phyloP scores from a whole-genome alignment of 2,113 vertebrate genomes.

The Bubo scandiacus region DNA sequence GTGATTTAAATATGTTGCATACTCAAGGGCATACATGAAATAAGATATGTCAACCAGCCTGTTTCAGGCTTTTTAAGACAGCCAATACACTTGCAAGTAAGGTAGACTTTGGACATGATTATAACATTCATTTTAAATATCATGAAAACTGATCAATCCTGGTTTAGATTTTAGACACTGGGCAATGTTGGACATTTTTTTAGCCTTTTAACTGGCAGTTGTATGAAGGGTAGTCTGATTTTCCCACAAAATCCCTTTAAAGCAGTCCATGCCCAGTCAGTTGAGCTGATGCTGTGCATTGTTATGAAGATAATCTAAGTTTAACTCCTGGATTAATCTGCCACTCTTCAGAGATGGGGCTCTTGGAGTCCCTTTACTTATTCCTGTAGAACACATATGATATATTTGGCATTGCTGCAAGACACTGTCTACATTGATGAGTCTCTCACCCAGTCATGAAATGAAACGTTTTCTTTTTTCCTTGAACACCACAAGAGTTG shows the following conservation, averaged over 20 bases:
- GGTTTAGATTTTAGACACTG: neutral
- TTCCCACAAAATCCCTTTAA: constrained; percentile 4
- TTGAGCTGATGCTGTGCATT: neutral
- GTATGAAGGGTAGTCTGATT: neutral
- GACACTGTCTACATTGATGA: neutral
- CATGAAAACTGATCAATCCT: neutral
- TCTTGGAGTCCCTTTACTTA: neutral
- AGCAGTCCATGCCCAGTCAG: neutral
- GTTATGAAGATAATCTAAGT: neutral
- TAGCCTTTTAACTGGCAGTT: neutral
- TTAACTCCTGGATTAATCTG: constrained; percentile 8
- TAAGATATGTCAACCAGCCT: neutral
- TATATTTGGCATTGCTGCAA: constrained; percentile 15
- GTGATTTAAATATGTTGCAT: neutral
- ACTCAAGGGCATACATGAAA: neutral
- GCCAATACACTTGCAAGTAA: neutral
- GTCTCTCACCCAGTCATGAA: neutral
- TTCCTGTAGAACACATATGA: neutral
- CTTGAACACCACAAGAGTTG: neutral
- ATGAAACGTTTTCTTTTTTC: constrained; percentile 23
- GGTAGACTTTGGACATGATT: neutral
- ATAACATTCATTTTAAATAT: neutral
- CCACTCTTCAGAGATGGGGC: neutral
- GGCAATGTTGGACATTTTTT: neutral
- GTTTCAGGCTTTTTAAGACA: neutral